Percentiles rank a stretch among this genome's conserved stretches.
Evolutionary conservation across 2,113 vertebrate genomes (phyloP).

Genomic region (Pyxicephalus adspersus): DNA sequence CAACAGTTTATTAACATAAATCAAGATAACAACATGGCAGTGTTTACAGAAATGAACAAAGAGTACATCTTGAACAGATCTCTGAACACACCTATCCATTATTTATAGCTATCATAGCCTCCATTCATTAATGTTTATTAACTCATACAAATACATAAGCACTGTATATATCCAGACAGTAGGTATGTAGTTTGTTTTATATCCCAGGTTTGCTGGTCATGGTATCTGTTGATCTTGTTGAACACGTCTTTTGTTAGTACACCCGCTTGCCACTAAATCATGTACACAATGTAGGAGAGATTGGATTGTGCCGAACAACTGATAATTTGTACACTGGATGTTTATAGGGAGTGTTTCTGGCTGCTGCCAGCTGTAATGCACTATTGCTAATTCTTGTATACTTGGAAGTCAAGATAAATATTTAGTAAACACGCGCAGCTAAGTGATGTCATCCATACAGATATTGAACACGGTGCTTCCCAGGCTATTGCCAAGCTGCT

Average conservation of each 20-base stretch:
- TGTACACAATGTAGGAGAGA: background rate
- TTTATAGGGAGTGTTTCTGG: background rate
- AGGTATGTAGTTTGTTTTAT: background rate
- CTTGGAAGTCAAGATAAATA: slow-evolving; percentile 16
- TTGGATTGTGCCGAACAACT: background rate
- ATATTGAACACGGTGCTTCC: background rate
- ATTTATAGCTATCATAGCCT: slow-evolving; percentile 15
- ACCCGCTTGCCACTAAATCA: background rate
- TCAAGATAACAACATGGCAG: slow-evolving; percentile 10
- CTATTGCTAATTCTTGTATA: background rate
- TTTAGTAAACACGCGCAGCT: background rate
- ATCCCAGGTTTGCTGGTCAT: background rate
- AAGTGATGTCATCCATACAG: background rate
- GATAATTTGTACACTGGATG: background rate
- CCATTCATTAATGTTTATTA: background rate
- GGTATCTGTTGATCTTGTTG: background rate
- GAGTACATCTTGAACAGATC: slow-evolving; percentile 5
- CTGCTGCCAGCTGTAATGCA: background rate
- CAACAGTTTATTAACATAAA: background rate
- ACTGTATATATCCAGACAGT: background rate
- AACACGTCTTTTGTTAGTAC: background rate
- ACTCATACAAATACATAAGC: slow-evolving; percentile 2
- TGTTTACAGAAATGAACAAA: background rate
- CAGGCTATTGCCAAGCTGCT: too few relatives aligned
- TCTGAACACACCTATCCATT: slow-evolving; percentile 18